Evolutionary conservation across 2,888 invertebrate species (phyloP).

Genomic region (Eristalis tenax): DNA sequence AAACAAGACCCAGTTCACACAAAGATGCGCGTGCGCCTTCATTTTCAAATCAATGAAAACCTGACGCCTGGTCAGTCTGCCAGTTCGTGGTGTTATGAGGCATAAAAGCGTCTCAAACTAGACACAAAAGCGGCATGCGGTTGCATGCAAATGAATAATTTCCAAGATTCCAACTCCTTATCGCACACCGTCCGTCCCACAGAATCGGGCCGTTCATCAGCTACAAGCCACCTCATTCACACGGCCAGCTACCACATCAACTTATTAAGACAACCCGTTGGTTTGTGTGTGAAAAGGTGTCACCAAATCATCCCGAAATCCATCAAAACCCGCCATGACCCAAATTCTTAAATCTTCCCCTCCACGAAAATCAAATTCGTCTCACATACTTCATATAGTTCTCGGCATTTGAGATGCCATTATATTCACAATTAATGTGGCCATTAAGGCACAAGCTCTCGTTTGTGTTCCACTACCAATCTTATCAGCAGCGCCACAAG

Average conservation of each 20-base stretch:
- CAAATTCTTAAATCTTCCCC: not conserved
- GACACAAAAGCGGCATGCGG: no score
- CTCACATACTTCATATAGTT: slow-evolving; percentile 32
- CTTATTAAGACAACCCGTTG: not conserved
- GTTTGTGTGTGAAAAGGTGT: not conserved
- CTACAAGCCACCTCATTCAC: no score
- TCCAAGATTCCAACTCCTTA: no score
- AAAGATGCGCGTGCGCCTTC: no score
- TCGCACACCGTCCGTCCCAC: no score
- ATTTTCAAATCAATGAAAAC: no score
- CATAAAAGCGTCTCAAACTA: no score
- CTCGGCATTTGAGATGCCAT: slow-evolving; percentile 41
- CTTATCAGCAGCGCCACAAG: slow-evolving; percentile 62
- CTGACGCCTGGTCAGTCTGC: no score
- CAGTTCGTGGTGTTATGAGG: no score
- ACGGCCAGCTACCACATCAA: not conserved
- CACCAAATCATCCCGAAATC: not conserved
- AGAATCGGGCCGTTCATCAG: no score
- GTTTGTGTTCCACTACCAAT: slow-evolving; percentile 60
- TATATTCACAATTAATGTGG: slow-evolving; percentile 54
- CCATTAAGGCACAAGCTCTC: slow-evolving; percentile 59
- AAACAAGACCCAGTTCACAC: no score
- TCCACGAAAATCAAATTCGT: slow-evolving; percentile 2
- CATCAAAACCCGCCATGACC: not conserved
- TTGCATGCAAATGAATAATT: no score